Evolutionary conservation across 1,140 invertebrate species (phyloP), one percentile per base, ranked within the genome.

Genomic region (Ooceraea biroi): DNA sequence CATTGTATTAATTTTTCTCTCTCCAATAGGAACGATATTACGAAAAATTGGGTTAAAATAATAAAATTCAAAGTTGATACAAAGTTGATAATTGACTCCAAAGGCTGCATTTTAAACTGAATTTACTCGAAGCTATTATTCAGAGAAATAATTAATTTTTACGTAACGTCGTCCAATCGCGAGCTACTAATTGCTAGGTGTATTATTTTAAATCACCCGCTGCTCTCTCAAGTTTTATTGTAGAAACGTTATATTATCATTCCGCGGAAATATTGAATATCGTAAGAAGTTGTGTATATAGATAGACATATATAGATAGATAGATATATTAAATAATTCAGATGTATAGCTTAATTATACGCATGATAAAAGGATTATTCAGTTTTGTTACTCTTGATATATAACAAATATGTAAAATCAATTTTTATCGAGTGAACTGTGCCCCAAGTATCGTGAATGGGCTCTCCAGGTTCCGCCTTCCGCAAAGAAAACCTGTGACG

Each of bases 181-280:
- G n/a, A 50, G 41, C 17, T 50, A 36, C 8, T 63, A 50, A 77
- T 77, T 52, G n/a, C 11, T 17, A 27, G 41, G 19, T 14, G n/a
- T 77, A 65, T 65, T 66, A 3, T 41, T 65, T 65, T 25, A 17
- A 66, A 66, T 65, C 27, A n/a, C 25, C 52, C 19, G 12, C 44
- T 65, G 5, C 55, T 66, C 27, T 0, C 8, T 36, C 22, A 2
- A 25, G 66, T 30, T 22, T 19, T n/a, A n/a, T n/a, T n/a, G n/a
- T n/a, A n/a, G n/a, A n/a, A n/a, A n/a, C n/a, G n/a, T n/a, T n/a
- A n/a, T n/a, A n/a, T n/a, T n/a, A n/a, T n/a, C n/a, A 30, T 36
- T 17, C 44, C 14, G 10, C 22, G 41, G 22, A 74, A 74, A 36
- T 44, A 44, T 48, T 74, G 12, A 74, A 74, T 76, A n/a, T 74